Percentiles rank a stretch among this genome's conserved stretches.
phyloP scores from a whole-genome alignment of 1,140 invertebrate species.

The Caenorhabditis remanei region DNA sequence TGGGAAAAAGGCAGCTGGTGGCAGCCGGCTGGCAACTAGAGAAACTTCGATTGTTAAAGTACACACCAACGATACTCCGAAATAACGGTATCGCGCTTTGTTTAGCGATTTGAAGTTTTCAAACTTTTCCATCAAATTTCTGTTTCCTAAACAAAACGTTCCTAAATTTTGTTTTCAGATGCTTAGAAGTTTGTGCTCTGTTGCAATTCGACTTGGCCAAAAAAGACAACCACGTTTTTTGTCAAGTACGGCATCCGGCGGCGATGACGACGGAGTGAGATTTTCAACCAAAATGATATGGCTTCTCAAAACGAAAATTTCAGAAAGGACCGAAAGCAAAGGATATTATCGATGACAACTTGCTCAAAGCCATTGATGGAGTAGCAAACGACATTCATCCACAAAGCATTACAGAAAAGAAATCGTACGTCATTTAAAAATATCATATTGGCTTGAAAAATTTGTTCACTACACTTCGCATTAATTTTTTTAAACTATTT shows the following conservation, averaged over 20 bases:
- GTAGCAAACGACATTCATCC: slow-evolving; percentile 60
- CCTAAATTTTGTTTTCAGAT: slow-evolving; percentile 42
- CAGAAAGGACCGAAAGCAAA: slow-evolving; percentile 61
- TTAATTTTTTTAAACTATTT: background rate
- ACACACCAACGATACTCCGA: slow-evolving; percentile 22
- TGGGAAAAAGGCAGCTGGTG: background rate
- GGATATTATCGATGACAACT: slow-evolving; percentile 65
- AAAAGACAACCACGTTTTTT: background rate
- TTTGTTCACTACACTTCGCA: background rate
- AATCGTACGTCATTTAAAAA: slow-evolving; percentile 53
- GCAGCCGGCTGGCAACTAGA: background rate
- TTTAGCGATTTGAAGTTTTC: background rate
- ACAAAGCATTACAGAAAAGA: slow-evolving; percentile 48
- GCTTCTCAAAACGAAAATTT: slow-evolving; percentile 28
- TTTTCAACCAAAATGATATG: background rate
- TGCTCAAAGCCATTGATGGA: slow-evolving; percentile 63
- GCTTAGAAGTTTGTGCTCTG: slow-evolving; percentile 29
- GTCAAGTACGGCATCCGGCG: background rate
- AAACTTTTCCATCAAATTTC: background rate
- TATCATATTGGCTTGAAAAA: too few relatives aligned
- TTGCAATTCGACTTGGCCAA: slow-evolving; percentile 5
- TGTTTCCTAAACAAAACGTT: background rate
- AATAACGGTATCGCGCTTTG: background rate
- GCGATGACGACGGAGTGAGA: slow-evolving; percentile 40
- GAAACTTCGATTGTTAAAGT: background rate